Percentiles rank a stretch among this genome's conserved stretches.
These are phyloP conservation scores for Phasia obesa DNA, from an alignment of 2,888 invertebrate genomes.

Conservation along the genomic window DNA sequence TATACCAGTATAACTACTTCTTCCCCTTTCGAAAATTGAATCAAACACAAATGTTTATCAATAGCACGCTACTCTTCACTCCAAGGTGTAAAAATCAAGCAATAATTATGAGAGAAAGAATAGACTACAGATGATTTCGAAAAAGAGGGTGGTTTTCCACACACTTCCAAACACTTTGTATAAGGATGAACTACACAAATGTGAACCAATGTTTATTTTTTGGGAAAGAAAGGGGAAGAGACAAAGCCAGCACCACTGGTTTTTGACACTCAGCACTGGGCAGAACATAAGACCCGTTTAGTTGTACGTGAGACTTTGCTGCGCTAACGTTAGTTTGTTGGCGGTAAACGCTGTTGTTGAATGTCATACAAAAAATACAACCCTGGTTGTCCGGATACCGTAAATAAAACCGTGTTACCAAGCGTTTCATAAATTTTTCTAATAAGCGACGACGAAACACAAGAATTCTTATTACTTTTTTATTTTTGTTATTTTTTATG, in stretches of 20 bases:
- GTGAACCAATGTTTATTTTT: neutral
- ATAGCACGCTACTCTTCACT: neutral
- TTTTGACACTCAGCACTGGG: conserved; percentile 49
- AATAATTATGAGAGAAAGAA: neutral
- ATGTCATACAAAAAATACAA: conserved; percentile 61
- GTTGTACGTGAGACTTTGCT: conserved; percentile 82
- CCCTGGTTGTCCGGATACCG: conserved; percentile 63
- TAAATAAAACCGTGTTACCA: conserved; percentile 57
- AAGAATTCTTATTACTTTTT: conserved; percentile 24
- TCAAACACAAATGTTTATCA: neutral
- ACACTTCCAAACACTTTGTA: neutral
- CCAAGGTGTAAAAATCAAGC: neutral
- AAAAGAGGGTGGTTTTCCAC: conserved; percentile 62
- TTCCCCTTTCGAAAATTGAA: conserved; percentile 22
- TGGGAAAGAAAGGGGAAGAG: conserved; percentile 27
- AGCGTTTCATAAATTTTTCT: conserved; percentile 47
- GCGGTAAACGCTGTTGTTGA: conserved; percentile 59
- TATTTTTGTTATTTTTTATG: conserved; percentile 69
- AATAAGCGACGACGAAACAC: conserved; percentile 12
- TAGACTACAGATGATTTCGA: conserved; percentile 23
- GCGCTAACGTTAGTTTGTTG: conserved; percentile 75
- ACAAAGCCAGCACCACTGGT: conserved; percentile 45
- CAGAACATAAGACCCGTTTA: conserved; percentile 77
- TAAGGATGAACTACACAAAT: neutral
- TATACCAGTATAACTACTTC: neutral